Evolutionary conservation across 2,797 vertebrate genomes (phyloP).

Genomic region (Rhinella marina): DNA sequence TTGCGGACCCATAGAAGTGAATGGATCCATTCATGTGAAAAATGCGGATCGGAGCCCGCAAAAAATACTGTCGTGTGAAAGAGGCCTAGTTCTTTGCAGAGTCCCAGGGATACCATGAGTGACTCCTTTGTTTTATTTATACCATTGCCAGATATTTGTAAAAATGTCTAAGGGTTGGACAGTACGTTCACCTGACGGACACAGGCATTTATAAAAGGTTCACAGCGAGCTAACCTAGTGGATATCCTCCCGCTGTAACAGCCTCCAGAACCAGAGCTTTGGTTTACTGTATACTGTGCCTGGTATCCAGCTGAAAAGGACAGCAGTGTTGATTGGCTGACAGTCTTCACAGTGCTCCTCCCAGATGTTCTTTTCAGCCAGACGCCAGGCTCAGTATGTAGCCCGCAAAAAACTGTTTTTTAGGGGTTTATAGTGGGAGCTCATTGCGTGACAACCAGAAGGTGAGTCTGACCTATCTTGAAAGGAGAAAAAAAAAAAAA

Average conservation of each 20-base stretch:
- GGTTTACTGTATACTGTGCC: background rate
- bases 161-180: no score
- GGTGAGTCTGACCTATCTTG: no score
- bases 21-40: no score
- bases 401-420: background rate
- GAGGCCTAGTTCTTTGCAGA: no score
- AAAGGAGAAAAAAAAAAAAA: background rate
- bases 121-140: no score
- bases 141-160: no score
- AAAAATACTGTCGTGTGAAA: no score
- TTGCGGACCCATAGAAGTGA: no score
- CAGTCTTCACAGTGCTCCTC: background rate
- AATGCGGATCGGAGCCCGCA: no score
- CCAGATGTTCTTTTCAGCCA: background rate
- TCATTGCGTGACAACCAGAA: background rate
- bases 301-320: constrained; percentile 1
- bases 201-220: no score
- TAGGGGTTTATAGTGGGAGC: background rate
- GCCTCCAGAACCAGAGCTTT: background rate
- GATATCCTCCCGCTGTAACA: background rate
- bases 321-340: background rate
- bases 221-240: background rate
- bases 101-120: no score
- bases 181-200: no score
- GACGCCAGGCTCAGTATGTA: background rate